These are phyloP conservation scores for Semnornis frantzii DNA, from an alignment of 2,113 vertebrate genomes.

Conservation along the genomic window DNA sequence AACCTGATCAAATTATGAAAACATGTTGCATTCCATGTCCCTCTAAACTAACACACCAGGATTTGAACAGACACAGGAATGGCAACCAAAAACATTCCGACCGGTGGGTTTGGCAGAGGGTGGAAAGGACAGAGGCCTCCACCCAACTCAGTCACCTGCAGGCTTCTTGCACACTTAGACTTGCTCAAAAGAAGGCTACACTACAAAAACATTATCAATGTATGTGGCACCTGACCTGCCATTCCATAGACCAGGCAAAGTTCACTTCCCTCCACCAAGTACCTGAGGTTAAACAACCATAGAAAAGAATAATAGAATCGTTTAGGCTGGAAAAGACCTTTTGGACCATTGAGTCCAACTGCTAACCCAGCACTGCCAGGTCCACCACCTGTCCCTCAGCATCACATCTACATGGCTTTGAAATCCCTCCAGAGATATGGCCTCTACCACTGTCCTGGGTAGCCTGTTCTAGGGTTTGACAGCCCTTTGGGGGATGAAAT, in stretches of 20 bases:
- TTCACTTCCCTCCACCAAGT: accelerated
- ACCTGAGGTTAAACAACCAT: neutral
- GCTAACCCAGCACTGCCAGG: no score
- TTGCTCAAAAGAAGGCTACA: neutral
- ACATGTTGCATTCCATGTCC: neutral
- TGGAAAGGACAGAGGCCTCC: neutral
- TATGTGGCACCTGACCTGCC: neutral
- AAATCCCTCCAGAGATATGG: no score
- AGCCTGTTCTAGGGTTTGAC: no score
- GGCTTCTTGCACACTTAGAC: neutral
- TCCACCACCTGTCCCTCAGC: no score
- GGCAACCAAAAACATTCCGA: neutral
- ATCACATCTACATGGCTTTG: no score
- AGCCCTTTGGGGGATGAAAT: no score
- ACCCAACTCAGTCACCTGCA: accelerated
- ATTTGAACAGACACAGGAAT: neutral
- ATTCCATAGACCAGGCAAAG: neutral
- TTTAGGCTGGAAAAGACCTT: no score
- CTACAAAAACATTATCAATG: neutral
- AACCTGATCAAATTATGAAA: conserved; percentile 49
- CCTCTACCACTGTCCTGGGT: no score
- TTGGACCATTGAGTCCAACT: no score
- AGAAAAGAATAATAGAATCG: no score
- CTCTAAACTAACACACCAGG: conserved; percentile 10
- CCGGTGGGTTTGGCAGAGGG: accelerated